Evolutionary conservation across 2,888 invertebrate species (phyloP), one percentile per base, ranked within the genome.

Genomic region (Metallyticus violacea): DNA sequence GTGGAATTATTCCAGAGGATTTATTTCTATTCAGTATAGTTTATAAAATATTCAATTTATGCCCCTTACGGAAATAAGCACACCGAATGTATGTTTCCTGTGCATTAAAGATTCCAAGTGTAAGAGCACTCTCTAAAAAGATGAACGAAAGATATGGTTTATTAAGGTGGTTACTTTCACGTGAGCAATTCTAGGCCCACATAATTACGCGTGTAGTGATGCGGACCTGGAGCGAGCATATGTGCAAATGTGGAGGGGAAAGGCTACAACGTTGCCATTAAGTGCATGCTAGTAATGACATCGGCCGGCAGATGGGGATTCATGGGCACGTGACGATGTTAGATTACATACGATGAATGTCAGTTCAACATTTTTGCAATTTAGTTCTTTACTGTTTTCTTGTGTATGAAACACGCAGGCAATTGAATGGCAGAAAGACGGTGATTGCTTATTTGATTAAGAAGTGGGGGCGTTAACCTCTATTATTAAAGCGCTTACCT

Each of bases 161-260:
- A 22, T 15, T 62, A 62, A 62, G 40, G 22, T 4, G 2, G 40
- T 62, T 62, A 15, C 40, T 62, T 62, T 62, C 40, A 62, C 40
- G 40, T 62, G 40, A 62, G 40, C 40, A 62, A 15, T 62, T 62
- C 40, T 62, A 62, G 15, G 28, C 26, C 77, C 83, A 79, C 62
- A 82, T 83, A 83, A 77, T 83, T 83, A 83, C 77, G 83, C 83
- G 29, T 83, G 83, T 77, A 77, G 83, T 83, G 27, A 22, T 1
- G 77, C 1, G 7, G 83, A 77, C 83, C 83, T 28, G 29, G 9
- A 83, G 27, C n/a, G 77, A 83, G 83, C 83, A 83, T 83, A n/a
- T n/a, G 76, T 7, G 25, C 29, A 25, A 28, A 26, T 26, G 40
- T 62, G 40, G 40, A 62, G 40, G 40, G 40, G 40, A 62, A 62